Evolutionary conservation across 2,113 vertebrate genomes (phyloP).

Genomic region (Mus spicilegus): DNA sequence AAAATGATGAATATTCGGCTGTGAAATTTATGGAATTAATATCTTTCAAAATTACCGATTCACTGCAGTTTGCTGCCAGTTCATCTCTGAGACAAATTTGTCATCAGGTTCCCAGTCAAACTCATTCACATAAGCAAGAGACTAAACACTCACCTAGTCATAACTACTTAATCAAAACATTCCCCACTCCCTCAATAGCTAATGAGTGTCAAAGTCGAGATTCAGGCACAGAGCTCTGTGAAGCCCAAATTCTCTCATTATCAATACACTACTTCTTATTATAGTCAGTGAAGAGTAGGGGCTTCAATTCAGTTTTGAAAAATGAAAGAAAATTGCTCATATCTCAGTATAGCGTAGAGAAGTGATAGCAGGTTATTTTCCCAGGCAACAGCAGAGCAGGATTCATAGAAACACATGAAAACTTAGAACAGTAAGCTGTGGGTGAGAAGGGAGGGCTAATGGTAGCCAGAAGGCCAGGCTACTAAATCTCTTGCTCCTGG

Average conservation of each 20-base stretch:
- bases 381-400: background rate
- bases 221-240: background rate
- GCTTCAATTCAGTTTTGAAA: constrained; percentile 26
- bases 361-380: background rate
- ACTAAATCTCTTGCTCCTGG: background rate
- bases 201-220: constrained; percentile 54
- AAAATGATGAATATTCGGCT: constrained; percentile 78
- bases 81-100: constrained; percentile 63
- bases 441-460: background rate
- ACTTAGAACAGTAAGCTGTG: background rate
- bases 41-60: constrained; percentile 71
- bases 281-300: background rate
- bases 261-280: background rate
- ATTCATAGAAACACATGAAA: background rate
- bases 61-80: constrained; percentile 25
- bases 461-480: background rate
- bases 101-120: constrained; percentile 70
- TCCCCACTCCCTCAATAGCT: background rate
- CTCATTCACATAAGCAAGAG: constrained; percentile 60
- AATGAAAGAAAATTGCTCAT: constrained; percentile 14
- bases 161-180: constrained; percentile 59
- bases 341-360: background rate
- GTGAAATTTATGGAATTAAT: constrained; percentile 79
- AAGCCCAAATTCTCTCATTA: constrained; percentile 21
- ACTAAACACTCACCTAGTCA: constrained; percentile 43